phyloP scores from a whole-genome alignment of 2,797 vertebrate species.

The Prionace glauca region DNA sequence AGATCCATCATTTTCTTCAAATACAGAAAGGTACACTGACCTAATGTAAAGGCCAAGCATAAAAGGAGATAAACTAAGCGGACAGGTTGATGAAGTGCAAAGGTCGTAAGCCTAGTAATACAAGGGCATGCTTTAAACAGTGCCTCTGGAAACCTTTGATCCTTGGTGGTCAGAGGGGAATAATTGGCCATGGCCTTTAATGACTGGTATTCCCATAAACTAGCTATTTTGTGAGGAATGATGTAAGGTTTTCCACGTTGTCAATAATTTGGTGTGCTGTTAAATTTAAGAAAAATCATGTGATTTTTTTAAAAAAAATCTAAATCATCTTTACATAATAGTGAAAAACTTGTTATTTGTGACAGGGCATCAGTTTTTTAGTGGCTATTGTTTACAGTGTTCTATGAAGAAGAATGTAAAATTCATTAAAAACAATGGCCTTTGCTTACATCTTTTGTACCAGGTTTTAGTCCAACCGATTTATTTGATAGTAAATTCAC shows the following conservation, averaged over 20 bases:
- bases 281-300: not conserved
- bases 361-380: not conserved
- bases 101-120: slow-evolving; percentile 51
- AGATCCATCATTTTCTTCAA: slow-evolving; percentile 40
- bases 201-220: slow-evolving; percentile 61
- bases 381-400: slow-evolving; percentile 31
- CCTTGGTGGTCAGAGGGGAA: slow-evolving; percentile 53
- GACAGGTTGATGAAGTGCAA: slow-evolving; percentile 48
- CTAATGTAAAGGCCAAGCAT: slow-evolving; percentile 60
- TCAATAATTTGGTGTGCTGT: slow-evolving; percentile 47
- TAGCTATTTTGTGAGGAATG: slow-evolving; percentile 51
- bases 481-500: too few species aligned
- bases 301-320: not conserved
- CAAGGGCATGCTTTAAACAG: slow-evolving; percentile 53
- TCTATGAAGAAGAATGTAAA: slow-evolving; percentile 46
- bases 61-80: slow-evolving; percentile 56
- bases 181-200: slow-evolving; percentile 58
- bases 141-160: slow-evolving; percentile 62
- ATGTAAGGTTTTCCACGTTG: slow-evolving; percentile 39
- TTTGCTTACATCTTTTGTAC: slow-evolving; percentile 39
- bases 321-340: not conserved
- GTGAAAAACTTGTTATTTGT: not conserved
- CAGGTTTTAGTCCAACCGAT: too few species aligned
- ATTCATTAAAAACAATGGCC: slow-evolving; percentile 43
- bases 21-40: slow-evolving; percentile 45